Evolutionary conservation across 2,797 vertebrate genomes (phyloP).

Genomic region (Allobates femoralis): DNA sequence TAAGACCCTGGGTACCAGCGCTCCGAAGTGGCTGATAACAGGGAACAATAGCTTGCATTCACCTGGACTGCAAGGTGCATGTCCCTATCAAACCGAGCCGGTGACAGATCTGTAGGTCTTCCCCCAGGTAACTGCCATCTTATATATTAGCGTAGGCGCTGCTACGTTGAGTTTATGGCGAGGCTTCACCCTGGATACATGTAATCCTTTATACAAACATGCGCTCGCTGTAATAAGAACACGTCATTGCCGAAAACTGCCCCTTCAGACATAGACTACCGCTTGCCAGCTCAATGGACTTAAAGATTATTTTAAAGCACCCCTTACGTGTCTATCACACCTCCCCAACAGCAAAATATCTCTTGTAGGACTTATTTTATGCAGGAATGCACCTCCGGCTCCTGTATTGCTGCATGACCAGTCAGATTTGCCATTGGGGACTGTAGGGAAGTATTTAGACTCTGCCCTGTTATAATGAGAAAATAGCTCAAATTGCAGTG

Average conservation of each 20-base stretch:
- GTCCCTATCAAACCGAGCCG: too few species aligned
- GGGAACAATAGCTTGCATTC: not conserved
- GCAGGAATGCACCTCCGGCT: not conserved
- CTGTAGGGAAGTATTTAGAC: too few species aligned
- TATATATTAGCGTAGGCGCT: not conserved
- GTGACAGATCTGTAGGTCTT: too few species aligned
- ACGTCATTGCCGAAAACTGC: not conserved
- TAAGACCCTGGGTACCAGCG: too few species aligned
- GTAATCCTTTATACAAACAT: constrained; percentile 15
- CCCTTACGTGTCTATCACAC: not conserved
- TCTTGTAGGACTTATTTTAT: not conserved
- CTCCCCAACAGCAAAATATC: not conserved
- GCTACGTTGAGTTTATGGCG: not conserved
- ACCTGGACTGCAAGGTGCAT: not conserved
- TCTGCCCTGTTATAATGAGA: not conserved
- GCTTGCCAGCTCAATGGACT: not conserved
- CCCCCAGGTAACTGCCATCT: not conserved
- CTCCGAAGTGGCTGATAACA: not conserved
- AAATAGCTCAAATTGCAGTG: not conserved
- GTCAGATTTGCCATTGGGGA: not conserved
- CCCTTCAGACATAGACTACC: not conserved
- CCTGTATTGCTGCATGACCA: not conserved
- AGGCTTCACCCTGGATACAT: not conserved
- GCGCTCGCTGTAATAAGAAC: not conserved
- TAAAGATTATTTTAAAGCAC: too few species aligned